Percentiles rank a stretch among this genome's conserved stretches.
phyloP scores from a whole-genome alignment of 2,888 invertebrate species.

The Odontocerum albicorne region DNA sequence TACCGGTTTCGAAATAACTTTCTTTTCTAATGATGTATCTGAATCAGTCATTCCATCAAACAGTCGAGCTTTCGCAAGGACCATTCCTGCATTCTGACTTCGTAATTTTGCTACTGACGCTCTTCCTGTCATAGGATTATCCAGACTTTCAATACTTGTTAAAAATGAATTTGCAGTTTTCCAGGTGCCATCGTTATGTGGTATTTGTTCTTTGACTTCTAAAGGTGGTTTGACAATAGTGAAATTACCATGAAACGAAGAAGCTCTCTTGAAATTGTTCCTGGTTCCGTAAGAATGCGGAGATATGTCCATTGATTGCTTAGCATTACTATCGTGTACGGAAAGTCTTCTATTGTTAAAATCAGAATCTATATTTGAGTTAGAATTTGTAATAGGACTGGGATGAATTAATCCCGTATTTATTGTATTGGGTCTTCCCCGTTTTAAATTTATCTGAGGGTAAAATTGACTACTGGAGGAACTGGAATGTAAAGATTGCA shows the following conservation, averaged over 20 bases:
- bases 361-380: not conserved
- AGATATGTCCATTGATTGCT: conserved; percentile 1
- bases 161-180: conserved; percentile 60
- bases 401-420: conserved; percentile 44
- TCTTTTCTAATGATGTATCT: conserved; percentile 51
- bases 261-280: conserved; percentile 41
- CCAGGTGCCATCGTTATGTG: conserved; percentile 46
- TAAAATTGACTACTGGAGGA: conserved; percentile 47
- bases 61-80: conserved; percentile 74
- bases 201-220: conserved; percentile 43
- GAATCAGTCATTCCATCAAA: conserved; percentile 63
- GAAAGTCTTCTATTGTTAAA: conserved; percentile 4
- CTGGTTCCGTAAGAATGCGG: not conserved
- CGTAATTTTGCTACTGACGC: conserved; percentile 73
- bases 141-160: conserved; percentile 52
- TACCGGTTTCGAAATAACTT: conserved; percentile 42
- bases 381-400: conserved; percentile 27
- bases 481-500: conserved; percentile 2
- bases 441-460: conserved; percentile 56
- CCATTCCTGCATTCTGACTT: conserved; percentile 78
- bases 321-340: conserved; percentile 5
- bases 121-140: conserved; percentile 58
- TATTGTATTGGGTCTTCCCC: conserved; percentile 55
- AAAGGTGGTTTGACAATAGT: conserved; percentile 41
- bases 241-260: conserved; percentile 44